Evolutionary conservation across 2,113 vertebrate species (phyloP), one percentile per base, ranked within the genome.

Genomic region (Onychorhynchus coronatus): DNA sequence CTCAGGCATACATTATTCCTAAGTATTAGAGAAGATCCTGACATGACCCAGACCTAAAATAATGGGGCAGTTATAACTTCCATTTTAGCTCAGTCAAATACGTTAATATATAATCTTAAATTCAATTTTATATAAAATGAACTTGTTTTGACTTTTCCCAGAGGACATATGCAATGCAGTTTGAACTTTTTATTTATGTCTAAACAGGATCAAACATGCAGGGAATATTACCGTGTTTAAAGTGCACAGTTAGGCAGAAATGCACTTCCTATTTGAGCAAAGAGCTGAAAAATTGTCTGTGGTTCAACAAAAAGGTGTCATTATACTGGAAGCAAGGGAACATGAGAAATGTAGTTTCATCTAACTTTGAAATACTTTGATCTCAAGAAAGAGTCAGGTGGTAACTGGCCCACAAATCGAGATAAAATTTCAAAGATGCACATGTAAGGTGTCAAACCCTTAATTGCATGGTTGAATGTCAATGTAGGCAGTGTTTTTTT

Each of bases 81-180:
- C 31, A 82, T 95, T 93, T 97, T 74, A 76, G 86, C 85, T 91
- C 84, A 78, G 68, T 83, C 30, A 80, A 91, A 94, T 86, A 88
- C 47, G 27, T 66, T 93, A 95, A 76, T 71, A 58, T 71, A 85
- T 53, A 88, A 88, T 81, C 68, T 95, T 71, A 93, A 89, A 95
- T 86, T 94, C 77, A 66, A 62, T 31, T 63, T 78, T 74, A 56
- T 83, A 73, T 82, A 93, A 96, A 47, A 35, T 95, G 85, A 96
- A 97, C 96, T 97, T 97, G n/a, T 50, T 94, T 94, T 97, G 96
- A 94, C 88, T 97, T 95, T 93, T 97, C 87, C 96, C 95, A 96
- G 71, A 97, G 80, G 88, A 95, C 59, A 47, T 28, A 9, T 72
- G 27, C 62, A 55, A 65, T 42, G 27, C 14, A 85, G 44, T 65